Conservation (phyloP, 2,113 vertebrate genomes). For the Dendropsophus ebraccatus region DNA sequence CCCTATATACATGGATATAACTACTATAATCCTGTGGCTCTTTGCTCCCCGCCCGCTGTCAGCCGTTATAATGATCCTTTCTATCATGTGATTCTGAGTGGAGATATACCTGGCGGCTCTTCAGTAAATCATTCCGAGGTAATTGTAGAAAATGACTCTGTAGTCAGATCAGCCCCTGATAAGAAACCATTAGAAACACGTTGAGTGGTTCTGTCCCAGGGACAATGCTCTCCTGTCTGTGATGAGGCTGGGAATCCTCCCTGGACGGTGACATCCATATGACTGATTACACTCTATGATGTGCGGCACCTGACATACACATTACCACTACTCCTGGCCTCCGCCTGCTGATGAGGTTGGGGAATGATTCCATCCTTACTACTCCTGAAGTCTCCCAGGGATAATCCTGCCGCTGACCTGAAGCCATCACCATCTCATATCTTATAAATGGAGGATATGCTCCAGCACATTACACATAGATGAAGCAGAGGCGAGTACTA, state of each 20-base stretch:
- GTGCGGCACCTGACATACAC: not conserved
- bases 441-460: not conserved
- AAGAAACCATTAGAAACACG: not conserved
- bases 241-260: not conserved
- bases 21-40: not conserved
- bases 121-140: not conserved
- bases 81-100: not conserved
- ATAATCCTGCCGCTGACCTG: not conserved
- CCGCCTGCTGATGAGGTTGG: not conserved
- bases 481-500: not conserved
- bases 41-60: too few relatives aligned
- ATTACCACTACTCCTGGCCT: not conserved
- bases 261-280: slow-evolving; percentile 8
- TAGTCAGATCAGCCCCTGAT: not conserved
- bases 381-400: not conserved
- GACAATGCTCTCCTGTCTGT: not conserved
- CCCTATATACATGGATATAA: too few relatives aligned
- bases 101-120: not conserved
- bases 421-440: not conserved
- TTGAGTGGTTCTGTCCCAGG: not conserved
- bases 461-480: not conserved
- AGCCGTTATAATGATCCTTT: not conserved
- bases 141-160: not conserved
- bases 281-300: slow-evolving; percentile 3
- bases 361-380: not conserved